Conservation (phyloP, 2,888 invertebrate species). For the Epirrhoe tristata region DNA sequence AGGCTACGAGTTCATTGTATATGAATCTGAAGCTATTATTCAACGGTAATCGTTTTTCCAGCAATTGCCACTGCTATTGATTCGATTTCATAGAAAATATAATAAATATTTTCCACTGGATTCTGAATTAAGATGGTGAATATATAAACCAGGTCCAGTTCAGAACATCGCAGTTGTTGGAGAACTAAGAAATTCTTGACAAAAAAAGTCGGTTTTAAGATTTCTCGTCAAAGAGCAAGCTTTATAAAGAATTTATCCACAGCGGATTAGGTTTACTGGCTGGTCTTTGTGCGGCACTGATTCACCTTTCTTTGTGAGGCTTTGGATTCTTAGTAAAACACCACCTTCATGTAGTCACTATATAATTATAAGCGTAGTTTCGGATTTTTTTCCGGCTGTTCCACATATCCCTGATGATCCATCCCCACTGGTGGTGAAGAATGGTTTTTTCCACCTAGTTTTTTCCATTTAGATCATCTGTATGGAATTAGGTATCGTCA, state of each 20-base stretch:
- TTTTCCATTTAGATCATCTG: too few relatives aligned
- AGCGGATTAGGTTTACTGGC: slow-evolving; percentile 10
- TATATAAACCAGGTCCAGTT: not conserved
- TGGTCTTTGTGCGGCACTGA: slow-evolving; percentile 6
- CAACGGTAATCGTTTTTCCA: too few relatives aligned
- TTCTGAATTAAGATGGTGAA: not conserved
- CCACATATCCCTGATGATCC: too few relatives aligned
- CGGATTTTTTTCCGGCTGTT: too few relatives aligned
- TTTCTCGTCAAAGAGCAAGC: not conserved
- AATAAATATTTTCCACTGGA: too few relatives aligned
- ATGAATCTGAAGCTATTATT: too few relatives aligned
- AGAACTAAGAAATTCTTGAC: slow-evolving; percentile 5
- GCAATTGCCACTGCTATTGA: not conserved
- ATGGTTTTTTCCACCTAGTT: too few relatives aligned
- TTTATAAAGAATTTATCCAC: slow-evolving; percentile 10
- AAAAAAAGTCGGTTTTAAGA: slow-evolving; percentile 2
- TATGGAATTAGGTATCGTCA: too few relatives aligned
- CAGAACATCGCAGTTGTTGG: not conserved
- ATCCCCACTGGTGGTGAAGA: too few relatives aligned
- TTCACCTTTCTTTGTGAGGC: slow-evolving; percentile 13
- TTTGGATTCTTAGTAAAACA: not conserved
- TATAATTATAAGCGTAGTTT: not conserved
- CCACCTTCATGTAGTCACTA: not conserved
- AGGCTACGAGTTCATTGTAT: too few relatives aligned
- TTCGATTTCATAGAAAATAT: too few relatives aligned